Evolutionary conservation across 2,888 invertebrate species (phyloP).

Genomic region (Nomada lathburiana): DNA sequence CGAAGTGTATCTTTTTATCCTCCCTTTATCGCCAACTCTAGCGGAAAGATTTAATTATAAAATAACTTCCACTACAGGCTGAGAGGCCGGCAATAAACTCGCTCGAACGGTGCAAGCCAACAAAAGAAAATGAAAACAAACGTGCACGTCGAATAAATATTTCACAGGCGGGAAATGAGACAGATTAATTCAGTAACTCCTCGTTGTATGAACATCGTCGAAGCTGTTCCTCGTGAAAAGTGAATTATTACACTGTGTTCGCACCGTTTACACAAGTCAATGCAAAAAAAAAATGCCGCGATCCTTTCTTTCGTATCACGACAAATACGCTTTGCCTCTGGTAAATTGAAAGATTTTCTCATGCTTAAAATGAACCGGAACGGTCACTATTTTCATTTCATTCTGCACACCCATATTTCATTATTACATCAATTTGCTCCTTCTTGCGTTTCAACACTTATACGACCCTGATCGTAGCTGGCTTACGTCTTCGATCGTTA

Average conservation of each 20-base stretch:
- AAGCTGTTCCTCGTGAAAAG: conserved; percentile 14
- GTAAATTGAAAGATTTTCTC: no score
- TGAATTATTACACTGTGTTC: conserved; percentile 39
- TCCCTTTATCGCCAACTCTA: not conserved
- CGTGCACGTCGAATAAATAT: conserved; percentile 42
- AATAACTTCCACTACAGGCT: conserved; percentile 15
- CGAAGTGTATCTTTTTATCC: not conserved
- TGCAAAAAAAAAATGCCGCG: not conserved
- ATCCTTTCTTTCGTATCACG: not conserved
- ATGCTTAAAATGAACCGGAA: no score
- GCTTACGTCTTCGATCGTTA: no score
- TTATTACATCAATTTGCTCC: no score
- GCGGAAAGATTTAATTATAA: conserved; percentile 32
- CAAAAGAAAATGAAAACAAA: conserved; percentile 9
- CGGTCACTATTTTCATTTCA: no score
- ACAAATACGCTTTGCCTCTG: no score
- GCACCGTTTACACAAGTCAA: not conserved
- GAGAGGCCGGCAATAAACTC: conserved; percentile 4
- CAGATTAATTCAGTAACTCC: conserved; percentile 48
- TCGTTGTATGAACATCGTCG: conserved; percentile 5
- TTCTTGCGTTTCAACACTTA: no score
- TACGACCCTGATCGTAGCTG: no score
- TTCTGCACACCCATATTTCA: no score
- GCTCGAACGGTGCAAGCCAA: conserved; percentile 28
- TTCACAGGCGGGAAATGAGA: conserved; percentile 47